phyloP scores from a whole-genome alignment of 1,140 invertebrate species.

The Drosophila azteca region DNA sequence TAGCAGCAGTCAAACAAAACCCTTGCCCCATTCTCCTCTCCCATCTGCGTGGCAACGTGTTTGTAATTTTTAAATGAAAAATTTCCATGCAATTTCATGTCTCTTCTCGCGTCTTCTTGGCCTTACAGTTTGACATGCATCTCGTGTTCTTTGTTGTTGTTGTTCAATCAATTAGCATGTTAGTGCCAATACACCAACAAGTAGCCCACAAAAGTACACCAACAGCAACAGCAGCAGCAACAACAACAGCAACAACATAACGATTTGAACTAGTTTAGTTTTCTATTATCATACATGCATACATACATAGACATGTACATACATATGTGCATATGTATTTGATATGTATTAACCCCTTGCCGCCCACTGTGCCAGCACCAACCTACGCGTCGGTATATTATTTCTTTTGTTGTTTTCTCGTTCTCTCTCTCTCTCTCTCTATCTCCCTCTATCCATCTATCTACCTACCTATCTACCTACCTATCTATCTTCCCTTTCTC shows the following conservation, averaged over 20 bases:
- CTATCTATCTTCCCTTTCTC: conserved; percentile 8
- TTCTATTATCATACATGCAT: conserved; percentile 52
- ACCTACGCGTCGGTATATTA: too few relatives aligned
- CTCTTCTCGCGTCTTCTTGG: conserved; percentile 22
- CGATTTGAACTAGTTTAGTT: conserved; percentile 70
- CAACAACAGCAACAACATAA: conserved; percentile 49
- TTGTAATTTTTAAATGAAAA: conserved; percentile 50
- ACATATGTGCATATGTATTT: conserved; percentile 11
- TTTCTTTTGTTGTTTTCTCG: conserved; percentile 9
- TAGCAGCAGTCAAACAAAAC: conserved; percentile 1
- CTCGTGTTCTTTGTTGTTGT: conserved; percentile 23
- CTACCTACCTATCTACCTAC: neutral
- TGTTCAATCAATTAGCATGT: conserved; percentile 65
- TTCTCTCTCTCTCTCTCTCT: conserved; percentile 16
- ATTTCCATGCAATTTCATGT: conserved; percentile 65
- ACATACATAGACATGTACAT: neutral
- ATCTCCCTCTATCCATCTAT: conserved; percentile 6
- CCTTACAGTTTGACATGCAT: conserved; percentile 65
- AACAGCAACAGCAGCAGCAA: conserved; percentile 33
- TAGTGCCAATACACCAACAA: conserved; percentile 52
- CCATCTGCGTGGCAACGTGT: neutral
- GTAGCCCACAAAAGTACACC: conserved; percentile 15
- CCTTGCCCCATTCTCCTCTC: neutral
- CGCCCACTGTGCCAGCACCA: conserved; percentile 51
- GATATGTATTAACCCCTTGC: conserved; percentile 58